Evolutionary conservation across 1,140 invertebrate genomes (phyloP).

Genomic region (Brachionus paranguensis): DNA sequence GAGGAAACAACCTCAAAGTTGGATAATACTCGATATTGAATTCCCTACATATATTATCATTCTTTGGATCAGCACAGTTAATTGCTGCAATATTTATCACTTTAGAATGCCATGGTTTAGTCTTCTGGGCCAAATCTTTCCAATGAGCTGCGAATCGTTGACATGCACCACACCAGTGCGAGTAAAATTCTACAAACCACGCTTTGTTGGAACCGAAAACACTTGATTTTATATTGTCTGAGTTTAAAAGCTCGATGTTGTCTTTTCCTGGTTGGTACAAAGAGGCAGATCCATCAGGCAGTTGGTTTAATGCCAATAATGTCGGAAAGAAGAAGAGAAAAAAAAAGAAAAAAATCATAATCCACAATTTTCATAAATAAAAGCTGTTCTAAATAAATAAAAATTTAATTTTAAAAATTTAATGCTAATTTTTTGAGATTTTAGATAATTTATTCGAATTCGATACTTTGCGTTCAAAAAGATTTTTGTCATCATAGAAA

Average conservation of each 20-base stretch:
- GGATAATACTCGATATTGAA: conserved; percentile 45
- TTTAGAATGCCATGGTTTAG: conserved; percentile 35
- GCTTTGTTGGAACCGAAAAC: conserved; percentile 43
- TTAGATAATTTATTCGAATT: not conserved
- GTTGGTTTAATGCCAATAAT: not conserved
- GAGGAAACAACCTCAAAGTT: conserved; percentile 31
- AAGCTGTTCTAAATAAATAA: not conserved
- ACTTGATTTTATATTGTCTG: conserved; percentile 40
- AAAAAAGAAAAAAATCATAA: not conserved
- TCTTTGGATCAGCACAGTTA: conserved; percentile 45
- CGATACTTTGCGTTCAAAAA: not conserved
- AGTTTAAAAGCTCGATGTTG: not conserved
- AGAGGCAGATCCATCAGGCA: not conserved
- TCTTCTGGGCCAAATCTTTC: not conserved
- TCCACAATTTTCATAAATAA: not conserved
- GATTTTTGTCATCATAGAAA: not conserved
- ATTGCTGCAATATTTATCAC: conserved; percentile 46
- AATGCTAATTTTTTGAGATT: not conserved
- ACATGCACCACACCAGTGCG: conserved; percentile 55
- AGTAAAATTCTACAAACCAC: conserved; percentile 54
- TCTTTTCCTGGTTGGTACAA: not conserved
- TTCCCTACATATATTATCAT: conserved; percentile 43
- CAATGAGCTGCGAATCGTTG: conserved; percentile 45
- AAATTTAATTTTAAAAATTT: not conserved
- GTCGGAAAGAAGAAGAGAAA: not conserved